A percentile compares a stretch with the other conserved stretches of the same genome.
phyloP scores from a whole-genome alignment of 2,888 invertebrate species.

The Rhodophaea formosa region DNA sequence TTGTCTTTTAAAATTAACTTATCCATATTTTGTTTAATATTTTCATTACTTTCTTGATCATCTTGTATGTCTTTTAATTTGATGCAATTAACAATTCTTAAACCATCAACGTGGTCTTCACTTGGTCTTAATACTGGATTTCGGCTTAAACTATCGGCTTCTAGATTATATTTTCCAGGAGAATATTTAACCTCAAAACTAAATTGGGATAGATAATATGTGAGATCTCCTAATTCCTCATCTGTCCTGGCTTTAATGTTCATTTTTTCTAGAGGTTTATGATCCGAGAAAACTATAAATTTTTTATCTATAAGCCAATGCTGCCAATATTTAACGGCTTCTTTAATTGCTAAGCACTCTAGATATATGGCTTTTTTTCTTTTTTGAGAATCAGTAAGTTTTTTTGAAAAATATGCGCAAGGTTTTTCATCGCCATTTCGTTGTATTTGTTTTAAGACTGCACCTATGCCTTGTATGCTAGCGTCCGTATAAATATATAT shows the following conservation, averaged over 20 bases:
- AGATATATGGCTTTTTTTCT: constrained; percentile 30
- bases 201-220: constrained; percentile 5
- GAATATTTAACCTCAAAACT: constrained; percentile 14
- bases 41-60: no score
- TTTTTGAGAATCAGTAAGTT: constrained; percentile 29
- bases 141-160: no score
- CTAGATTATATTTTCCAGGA: constrained; percentile 10
- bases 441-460: no score
- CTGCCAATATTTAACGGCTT: constrained; percentile 19
- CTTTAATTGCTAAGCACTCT: constrained; percentile 29
- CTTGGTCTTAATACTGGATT: constrained; percentile 19
- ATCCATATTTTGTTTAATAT: no score
- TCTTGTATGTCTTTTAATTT: no score
- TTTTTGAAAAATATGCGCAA: constrained; percentile 28
- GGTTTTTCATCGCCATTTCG: constrained; percentile 26
- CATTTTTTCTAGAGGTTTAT: background rate
- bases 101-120: constrained; percentile 27
- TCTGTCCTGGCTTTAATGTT: no score
- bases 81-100: constrained; percentile 20
- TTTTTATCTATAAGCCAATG: no score
- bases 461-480: no score
- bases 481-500: no score
- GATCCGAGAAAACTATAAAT: no score
- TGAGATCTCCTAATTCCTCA: background rate
- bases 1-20: no score